Percentiles rank a stretch among this genome's conserved stretches.
These are phyloP conservation scores for Lethrus apterus DNA, from an alignment of 1,140 invertebrate species.

Conservation along the genomic window DNA sequence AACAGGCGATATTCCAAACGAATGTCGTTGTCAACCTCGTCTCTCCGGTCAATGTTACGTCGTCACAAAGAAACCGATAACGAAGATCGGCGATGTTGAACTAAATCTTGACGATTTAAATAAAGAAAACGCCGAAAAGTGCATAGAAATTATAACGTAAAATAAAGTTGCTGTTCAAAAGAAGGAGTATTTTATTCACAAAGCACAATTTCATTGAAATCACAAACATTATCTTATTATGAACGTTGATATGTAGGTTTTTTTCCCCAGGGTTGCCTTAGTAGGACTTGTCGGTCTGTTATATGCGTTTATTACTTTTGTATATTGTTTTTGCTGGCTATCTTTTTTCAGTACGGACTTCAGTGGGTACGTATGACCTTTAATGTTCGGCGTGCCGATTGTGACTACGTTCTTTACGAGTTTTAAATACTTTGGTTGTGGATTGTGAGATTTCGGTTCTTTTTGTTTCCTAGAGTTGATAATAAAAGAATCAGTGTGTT, in stretches of 20 bases:
- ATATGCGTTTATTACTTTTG: too few species aligned
- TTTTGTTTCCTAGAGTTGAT: conserved; percentile 23
- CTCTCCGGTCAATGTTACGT: neutral
- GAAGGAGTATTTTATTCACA: conserved; percentile 1
- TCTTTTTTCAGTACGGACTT: conserved; percentile 30
- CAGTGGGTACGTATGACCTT: conserved; percentile 31
- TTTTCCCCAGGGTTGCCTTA: conserved; percentile 4
- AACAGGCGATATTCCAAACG: neutral
- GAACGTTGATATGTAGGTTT: neutral
- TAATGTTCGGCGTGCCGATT: conserved; percentile 21
- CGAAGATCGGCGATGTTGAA: conserved; percentile 6
- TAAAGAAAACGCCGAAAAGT: neutral
- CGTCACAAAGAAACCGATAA: conserved; percentile 6
- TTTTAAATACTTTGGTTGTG: conserved; percentile 31
- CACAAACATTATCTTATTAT: neutral
- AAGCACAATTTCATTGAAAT: neutral
- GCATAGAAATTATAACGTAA: conserved; percentile 5
- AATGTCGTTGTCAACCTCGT: neutral
- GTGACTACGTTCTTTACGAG: conserved; percentile 22
- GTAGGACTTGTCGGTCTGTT: conserved; percentile 28
- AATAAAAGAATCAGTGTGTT: conserved; percentile 29
- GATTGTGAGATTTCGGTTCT: conserved; percentile 22
- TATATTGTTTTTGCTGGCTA: conserved; percentile 15
- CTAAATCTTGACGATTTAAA: neutral
- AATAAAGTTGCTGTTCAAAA: neutral